Base-by-base conservation (phyloP, 1,140 invertebrate genomes). In the Drosophila subobscura region DNA sequence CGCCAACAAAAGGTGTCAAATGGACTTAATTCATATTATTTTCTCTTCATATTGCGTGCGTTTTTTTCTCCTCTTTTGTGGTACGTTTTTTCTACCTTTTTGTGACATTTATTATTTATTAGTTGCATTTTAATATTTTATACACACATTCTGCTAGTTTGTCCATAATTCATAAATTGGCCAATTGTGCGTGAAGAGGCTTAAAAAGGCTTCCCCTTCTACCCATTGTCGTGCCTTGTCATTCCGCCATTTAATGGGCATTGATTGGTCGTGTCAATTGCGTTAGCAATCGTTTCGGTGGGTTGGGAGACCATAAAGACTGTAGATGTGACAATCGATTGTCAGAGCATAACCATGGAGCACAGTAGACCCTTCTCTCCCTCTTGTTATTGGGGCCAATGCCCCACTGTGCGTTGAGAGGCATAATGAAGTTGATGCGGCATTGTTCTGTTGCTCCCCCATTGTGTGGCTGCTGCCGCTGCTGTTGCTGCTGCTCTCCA, bases 1-100 rank as follows among this genome's bases (percentile, higher is more conserved):
- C 14, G 65, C 53, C 77, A 73, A 44, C 60, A 74, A 86, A 85
- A 86, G 83, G 81, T 85, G 81, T 86, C 83, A 81, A 86, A 86
- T 78, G 74, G 74, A 86, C 77, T 85, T 85, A 79, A 79, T 79
- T 79, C 71, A 55, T 55, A 70, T 85, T 76, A 75, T 66, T 37
- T 37, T 37, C 33, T 37, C 33, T 37, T 37, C 44, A 72, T 55
- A 49, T 61, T 50, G 12, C 41, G n/a, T 33, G 23, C 23, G 10
- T 29, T 16, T 12, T 46, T 73, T 63, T 56, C 47, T 47, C 16
- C 0, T 40, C n/a, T 12, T 29, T 29, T 29, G 6, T 33, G 10
- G 3, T 3, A 33, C 29, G 8, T 10, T 33, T 4, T 37, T 37
- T 37, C n/a, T 22, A 3, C 25, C 25, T 49, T 51, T 68, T 66